Base-by-base conservation (phyloP, 1,140 invertebrate species). In the Drosophila athabasca region DNA sequence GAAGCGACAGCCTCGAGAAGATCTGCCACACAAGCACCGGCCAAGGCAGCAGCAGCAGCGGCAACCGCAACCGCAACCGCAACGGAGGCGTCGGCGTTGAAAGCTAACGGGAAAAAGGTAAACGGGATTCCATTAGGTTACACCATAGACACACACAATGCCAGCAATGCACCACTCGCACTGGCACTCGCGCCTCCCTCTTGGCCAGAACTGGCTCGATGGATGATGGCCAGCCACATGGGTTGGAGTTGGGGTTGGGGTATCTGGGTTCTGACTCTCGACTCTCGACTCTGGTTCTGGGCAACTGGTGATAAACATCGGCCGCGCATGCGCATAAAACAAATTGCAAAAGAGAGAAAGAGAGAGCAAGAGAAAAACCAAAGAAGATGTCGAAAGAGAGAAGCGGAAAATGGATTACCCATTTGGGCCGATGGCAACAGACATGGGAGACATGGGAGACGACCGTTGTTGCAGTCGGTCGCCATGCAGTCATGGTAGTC, bases 81-180 rank as follows among this genome's bases (percentile, higher is more conserved):
- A 50, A 55, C 65, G 39, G 70, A 79, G 77, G 87, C 81, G 81
- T 79, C 76, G 75, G 74, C 70, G 79, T 81, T 84, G 83, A 88
- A 90, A 90, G 68, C 88, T 90, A 90, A 90, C 88, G 88, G 88
- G 84, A 90, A 90, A 90, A 90, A 90, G 88, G 88, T 90, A 90
- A 90, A 90, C 88, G 83, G 89, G 88, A 90, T 90, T 90, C 78
- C 80, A 88, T 88, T 88, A 88, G 83, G 83, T 88, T 88, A 88
- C 75, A 73, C 76, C 83, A 79, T 76, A 74, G 62, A 64, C 58
- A 55, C 69, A 71, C 15, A 52, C 43, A 57, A 44, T 29, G 49
- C 59, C 35, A 75, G 53, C 77, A 61, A 71, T 49, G 60, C 44
- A 49, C 52, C 35, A 39, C 35, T 4, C 19, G 22, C 11, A 41